A percentile compares a stretch with the other conserved stretches of the same genome.
Conservation (phyloP, 2,113 vertebrate species). For the Litocranius walleri region DNA sequence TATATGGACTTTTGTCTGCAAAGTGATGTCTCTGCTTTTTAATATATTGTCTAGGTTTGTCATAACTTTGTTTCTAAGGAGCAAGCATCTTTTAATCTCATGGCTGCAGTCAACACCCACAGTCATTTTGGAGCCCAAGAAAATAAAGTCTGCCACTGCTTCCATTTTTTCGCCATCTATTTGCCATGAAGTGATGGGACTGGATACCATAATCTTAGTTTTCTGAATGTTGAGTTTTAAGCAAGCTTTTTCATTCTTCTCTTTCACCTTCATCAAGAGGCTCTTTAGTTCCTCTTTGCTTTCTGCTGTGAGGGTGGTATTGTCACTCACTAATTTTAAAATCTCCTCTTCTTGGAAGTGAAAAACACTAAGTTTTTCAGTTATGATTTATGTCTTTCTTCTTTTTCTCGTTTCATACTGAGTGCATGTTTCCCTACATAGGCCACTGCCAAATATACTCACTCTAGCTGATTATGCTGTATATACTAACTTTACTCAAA, state of each 20-base stretch:
- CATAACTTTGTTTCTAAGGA: not conserved
- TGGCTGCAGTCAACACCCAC: not conserved
- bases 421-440: rapidly evolving
- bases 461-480: not conserved
- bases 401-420: not conserved
- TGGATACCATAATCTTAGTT: not conserved
- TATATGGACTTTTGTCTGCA: not conserved
- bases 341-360: not conserved
- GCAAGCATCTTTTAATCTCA: not conserved
- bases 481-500: not conserved
- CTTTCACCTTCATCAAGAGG: not conserved
- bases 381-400: not conserved
- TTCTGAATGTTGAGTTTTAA: not conserved
- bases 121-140: not conserved
- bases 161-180: not conserved
- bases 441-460: no score
- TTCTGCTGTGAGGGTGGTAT: not conserved
- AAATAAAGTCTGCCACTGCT: not conserved
- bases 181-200: not conserved
- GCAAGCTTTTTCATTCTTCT: not conserved
- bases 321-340: not conserved
- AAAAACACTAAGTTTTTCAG: not conserved
- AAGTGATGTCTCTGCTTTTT: not conserved
- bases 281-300: not conserved
- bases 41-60: not conserved